Conservation (phyloP, 2,113 vertebrate genomes). For the Dissostichus mawsoni region DNA sequence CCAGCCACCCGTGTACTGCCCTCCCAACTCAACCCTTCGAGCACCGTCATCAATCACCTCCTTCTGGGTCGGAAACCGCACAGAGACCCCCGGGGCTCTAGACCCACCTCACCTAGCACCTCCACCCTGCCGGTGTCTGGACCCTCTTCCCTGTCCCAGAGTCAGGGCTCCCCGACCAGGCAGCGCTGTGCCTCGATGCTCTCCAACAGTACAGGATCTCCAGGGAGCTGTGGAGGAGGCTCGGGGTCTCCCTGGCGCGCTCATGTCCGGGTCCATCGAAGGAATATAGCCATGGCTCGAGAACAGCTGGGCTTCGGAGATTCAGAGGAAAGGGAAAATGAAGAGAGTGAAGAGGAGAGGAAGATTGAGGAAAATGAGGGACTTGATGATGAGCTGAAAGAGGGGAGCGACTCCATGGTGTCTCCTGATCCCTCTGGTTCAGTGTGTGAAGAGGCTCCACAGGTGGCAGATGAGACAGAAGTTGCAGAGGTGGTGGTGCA, state of each 20-base stretch:
- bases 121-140: conserved; percentile 60
- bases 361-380: conserved; percentile 28
- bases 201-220: conserved; percentile 61
- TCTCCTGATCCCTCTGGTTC: conserved; percentile 5
- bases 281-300: conserved; percentile 87
- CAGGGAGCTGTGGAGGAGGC: conserved; percentile 78
- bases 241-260: conserved; percentile 92
- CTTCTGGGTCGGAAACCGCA: conserved; percentile 93
- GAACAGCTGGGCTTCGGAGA: conserved; percentile 89
- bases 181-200: conserved; percentile 39
- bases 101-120: not conserved
- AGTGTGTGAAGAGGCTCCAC: conserved; percentile 66
- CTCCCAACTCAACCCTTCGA: conserved; percentile 92
- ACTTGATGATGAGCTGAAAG: conserved; percentile 58
- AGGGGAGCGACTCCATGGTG: conserved; percentile 15
- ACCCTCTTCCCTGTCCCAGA: conserved; percentile 75
- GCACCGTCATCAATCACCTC: conserved; percentile 96
- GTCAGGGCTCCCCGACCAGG: conserved; percentile 47
- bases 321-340: conserved; percentile 87
- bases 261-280: conserved; percentile 91
- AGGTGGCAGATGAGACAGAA: conserved; percentile 58
- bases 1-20: conserved; percentile 92
- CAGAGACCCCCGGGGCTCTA: conserved; percentile 43
- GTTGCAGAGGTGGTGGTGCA: conserved; percentile 83
- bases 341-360: conserved; percentile 40